Evolutionary conservation across 2,888 invertebrate species (phyloP), one percentile per base, ranked within the genome.

Genomic region (Melieria crassipennis): DNA sequence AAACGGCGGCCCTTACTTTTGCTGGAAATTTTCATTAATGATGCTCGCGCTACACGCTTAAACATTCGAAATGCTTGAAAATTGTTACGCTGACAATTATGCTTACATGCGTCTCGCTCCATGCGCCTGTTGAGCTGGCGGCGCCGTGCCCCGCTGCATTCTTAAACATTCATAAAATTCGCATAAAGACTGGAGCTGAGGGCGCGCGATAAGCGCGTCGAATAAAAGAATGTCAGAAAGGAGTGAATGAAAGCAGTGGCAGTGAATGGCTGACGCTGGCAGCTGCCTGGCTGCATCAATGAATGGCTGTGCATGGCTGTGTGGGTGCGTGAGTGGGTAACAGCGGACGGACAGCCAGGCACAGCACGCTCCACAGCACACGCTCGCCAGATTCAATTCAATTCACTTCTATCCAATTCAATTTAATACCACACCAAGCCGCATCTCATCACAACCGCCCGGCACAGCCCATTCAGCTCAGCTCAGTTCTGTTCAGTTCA

Each of bases 291-390:
- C 30, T 30, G 30, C 30, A 30, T 30, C 30, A 30, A 30, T 30
- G 30, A 30, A 30, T 30, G 30, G 55, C n/a, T 61, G 57, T 58
- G 60, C 74, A 64, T 66, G 70, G 57, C 43, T 13, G 60, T 6
- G 60, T 65, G 70, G 65, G 57, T 56, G 30, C 62, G 10, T 61
- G 67, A 30, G 61, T 71, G 64, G 5, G 43, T 52, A 42, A 7
- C 11, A 30, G 30, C 2, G 30, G 30, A 30, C 30, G 30, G 30
- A 30, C 30, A 30, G 30, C 30, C 30, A 30, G 30, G 30, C 30
- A 30, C 30, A 30, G 30, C 30, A 30, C 30, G 30, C 30, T 30
- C 30, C 30, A 30, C 30, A 30, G 30, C 30, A 30, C 30, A 30
- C 30, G 30, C 30, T 30, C 30, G 30, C 30, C 30, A 30, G 30